Evolutionary conservation across 2,888 invertebrate genomes (phyloP), one percentile per base, ranked within the genome.

Genomic region (Pandemis heparana): DNA sequence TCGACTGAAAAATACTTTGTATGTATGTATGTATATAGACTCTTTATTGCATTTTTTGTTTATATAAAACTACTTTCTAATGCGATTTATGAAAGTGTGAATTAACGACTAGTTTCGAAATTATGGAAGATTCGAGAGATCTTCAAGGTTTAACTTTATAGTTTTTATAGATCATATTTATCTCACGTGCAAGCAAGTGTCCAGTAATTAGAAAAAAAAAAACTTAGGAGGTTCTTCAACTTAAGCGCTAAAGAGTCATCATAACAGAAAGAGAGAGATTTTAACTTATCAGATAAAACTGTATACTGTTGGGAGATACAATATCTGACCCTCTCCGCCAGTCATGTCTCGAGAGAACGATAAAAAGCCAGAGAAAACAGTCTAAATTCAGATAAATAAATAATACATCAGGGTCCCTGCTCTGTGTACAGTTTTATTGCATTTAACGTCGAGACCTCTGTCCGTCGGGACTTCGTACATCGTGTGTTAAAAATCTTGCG

Each of bases 351-450:
- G 18, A 62, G 39, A 12, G 39, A 10, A 10, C 39, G 41, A 41
- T 62, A 62, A 12, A n/a, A 8, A 41, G 1, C 16, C 18, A 6
- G 18, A 18, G 4, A 8, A 48, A 53, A 16, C 39, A 66, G 18
- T 7, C 14, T 53, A 66, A 18, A 66, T 39, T 32, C 38, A 66
- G 12, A 56, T 23, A 12, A 23, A 56, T 56, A 23, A 56, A 56
- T 56, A 56, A 56, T 1, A 56, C 12, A 18, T 23, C 23, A 56
- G 23, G 23, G 23, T 12, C 23, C 23, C 10, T 7, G 23, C 10
- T 23, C 23, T 4, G 56, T 23, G 23, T 23, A 56, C 23, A 23
- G 1, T 56, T 56, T 56, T 56, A 56, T 56, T 56, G 56, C 56
- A 23, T 56, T 23, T 23, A 18, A 56, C 53, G 56, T 23, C 56